Evolutionary conservation across 2,888 invertebrate species (phyloP).

Genomic region (Caradrina clavipalpis): DNA sequence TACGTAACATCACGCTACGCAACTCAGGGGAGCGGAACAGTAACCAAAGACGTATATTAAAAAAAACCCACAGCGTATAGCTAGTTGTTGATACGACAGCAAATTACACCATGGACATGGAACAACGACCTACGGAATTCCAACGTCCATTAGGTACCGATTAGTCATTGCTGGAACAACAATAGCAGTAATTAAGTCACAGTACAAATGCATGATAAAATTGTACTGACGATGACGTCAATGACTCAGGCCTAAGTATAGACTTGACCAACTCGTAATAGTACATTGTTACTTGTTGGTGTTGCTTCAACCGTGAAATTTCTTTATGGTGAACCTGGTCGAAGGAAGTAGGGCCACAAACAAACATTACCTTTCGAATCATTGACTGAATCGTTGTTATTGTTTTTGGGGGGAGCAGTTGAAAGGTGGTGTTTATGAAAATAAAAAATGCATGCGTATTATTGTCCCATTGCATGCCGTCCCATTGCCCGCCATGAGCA

Average conservation of each 20-base stretch:
- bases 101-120: conserved; percentile 28
- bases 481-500: too few species aligned
- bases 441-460: too few species aligned
- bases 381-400: conserved; percentile 36
- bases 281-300: conserved; percentile 57
- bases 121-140: conserved; percentile 37
- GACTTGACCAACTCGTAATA: conserved; percentile 40
- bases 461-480: too few species aligned
- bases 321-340: conserved; percentile 29
- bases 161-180: conserved; percentile 59
- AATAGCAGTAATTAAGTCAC: conserved; percentile 60
- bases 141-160: conserved; percentile 33
- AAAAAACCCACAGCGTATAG: too few species aligned
- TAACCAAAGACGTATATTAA: too few species aligned
- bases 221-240: conserved; percentile 62
- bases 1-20: too few species aligned
- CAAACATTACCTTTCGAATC: conserved; percentile 20
- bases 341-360: conserved; percentile 41
- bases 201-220: conserved; percentile 51
- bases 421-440: conserved; percentile 6
- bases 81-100: conserved; percentile 14
- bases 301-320: conserved; percentile 57
- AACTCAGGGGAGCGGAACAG: too few species aligned
- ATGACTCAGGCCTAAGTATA: conserved; percentile 52
- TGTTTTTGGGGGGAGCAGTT: background rate